Conservation (phyloP, 1,140 invertebrate species). For the Scaptodrosophila lebanonensis region DNA sequence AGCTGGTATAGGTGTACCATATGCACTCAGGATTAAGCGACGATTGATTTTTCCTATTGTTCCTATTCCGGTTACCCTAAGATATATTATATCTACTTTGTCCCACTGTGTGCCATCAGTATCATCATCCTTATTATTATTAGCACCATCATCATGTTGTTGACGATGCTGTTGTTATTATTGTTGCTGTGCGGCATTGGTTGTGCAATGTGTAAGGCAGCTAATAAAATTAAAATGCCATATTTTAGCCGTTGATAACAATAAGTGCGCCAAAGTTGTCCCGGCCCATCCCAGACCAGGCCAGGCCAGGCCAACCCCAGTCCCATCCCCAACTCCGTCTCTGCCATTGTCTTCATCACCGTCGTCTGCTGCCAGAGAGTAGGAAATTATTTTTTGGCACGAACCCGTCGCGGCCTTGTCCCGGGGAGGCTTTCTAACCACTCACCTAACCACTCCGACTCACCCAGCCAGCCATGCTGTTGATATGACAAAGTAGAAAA, state of each 20-base stretch:
- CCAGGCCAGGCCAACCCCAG: slow-evolving; percentile 14
- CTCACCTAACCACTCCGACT: not conserved
- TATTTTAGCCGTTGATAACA: slow-evolving; percentile 75
- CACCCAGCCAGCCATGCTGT: slow-evolving; percentile 9
- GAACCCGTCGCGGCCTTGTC: slow-evolving; percentile 63
- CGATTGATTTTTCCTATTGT: too few relatives aligned
- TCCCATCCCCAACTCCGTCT: not conserved
- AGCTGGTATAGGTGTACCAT: too few relatives aligned
- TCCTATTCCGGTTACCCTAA: too few relatives aligned
- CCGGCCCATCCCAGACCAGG: too few relatives aligned
- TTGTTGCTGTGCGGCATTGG: slow-evolving; percentile 1
- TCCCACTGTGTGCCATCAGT: slow-evolving; percentile 31
- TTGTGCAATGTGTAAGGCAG: slow-evolving; percentile 58
- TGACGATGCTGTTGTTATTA: slow-evolving; percentile 1
- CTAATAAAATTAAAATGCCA: slow-evolving; percentile 76
- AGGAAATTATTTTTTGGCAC: slow-evolving; percentile 74
- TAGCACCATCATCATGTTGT: slow-evolving; percentile 4
- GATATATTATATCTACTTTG: not conserved
- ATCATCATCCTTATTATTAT: slow-evolving; percentile 22
- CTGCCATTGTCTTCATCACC: not conserved
- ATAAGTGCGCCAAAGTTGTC: slow-evolving; percentile 67
- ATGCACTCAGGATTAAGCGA: too few relatives aligned
- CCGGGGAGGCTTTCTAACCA: too few relatives aligned
- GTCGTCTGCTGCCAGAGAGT: slow-evolving; percentile 42
- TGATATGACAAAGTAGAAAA: slow-evolving; percentile 58